Evolutionary conservation across 2,113 vertebrate species (phyloP).

Genomic region (Castor canadensis): DNA sequence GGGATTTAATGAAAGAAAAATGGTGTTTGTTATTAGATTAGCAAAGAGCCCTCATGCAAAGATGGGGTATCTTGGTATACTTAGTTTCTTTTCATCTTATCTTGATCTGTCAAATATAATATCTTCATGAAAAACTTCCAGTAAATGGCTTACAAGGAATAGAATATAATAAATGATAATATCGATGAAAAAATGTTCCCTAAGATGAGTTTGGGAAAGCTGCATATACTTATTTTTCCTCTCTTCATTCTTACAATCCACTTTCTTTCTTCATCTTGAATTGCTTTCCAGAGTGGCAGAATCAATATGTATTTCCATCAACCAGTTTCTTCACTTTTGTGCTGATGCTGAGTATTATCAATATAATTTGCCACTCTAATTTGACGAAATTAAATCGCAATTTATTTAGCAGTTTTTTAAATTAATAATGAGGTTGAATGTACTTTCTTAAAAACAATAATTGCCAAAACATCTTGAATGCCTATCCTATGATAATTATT

Average conservation of each 20-base stretch:
- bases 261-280: not conserved
- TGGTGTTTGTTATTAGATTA: not conserved
- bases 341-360: not conserved
- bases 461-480: not conserved
- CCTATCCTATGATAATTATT: not conserved
- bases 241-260: not conserved
- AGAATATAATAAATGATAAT: not conserved
- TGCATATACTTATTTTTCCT: not conserved
- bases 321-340: not conserved
- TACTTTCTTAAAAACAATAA: not conserved
- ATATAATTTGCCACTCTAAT: not conserved
- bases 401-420: conserved; percentile 8
- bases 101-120: not conserved
- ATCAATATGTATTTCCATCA: not conserved
- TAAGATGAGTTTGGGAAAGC: not conserved
- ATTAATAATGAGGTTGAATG: not conserved
- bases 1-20: not conserved
- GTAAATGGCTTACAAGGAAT: not conserved
- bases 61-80: not conserved
- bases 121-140: not conserved
- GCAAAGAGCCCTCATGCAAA: not conserved
- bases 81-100: not conserved
- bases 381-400: not conserved
- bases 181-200: not conserved
- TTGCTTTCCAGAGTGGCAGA: not conserved